These are phyloP conservation scores for Scaptomyza montana DNA, from an alignment of 1,140 invertebrate species.

Conservation along the genomic window DNA sequence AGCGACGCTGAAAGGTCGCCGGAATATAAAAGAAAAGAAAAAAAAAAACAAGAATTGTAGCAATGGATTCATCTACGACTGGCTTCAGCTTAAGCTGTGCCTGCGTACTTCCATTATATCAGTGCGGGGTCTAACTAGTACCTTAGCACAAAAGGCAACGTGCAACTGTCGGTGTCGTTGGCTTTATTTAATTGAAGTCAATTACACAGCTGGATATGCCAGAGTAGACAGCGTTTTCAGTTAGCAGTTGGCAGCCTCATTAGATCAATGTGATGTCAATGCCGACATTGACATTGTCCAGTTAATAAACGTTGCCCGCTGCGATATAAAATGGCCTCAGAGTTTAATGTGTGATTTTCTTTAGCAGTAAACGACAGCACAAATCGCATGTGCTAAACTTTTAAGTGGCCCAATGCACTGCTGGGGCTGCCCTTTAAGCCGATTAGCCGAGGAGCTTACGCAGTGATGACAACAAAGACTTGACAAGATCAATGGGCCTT, in stretches of 20 bases:
- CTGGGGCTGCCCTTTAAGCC: slow-evolving; percentile 51
- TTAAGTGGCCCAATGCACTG: slow-evolving; percentile 46
- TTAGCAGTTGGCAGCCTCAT: slow-evolving; percentile 60
- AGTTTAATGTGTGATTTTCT: slow-evolving; percentile 28
- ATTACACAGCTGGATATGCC: slow-evolving; percentile 72
- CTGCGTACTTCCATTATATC: slow-evolving; percentile 45
- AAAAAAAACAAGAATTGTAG: slow-evolving; percentile 12
- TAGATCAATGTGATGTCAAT: slow-evolving; percentile 61
- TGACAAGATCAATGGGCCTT: slow-evolving; percentile 72
- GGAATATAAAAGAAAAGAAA: slow-evolving; percentile 12
- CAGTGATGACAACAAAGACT: slow-evolving; percentile 63
- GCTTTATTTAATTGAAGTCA: slow-evolving; percentile 79
- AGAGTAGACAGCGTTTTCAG: slow-evolving; percentile 21
- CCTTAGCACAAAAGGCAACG: slow-evolving; percentile 63
- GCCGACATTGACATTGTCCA: slow-evolving; percentile 33
- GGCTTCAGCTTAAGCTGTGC: slow-evolving; percentile 47
- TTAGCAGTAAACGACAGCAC: neutral
- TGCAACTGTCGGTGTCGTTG: slow-evolving; percentile 71
- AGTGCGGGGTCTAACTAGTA: slow-evolving; percentile 13
- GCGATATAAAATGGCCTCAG: slow-evolving; percentile 30
- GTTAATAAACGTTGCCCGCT: slow-evolving; percentile 47
- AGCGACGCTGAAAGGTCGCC: slow-evolving; percentile 57
- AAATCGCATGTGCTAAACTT: slow-evolving; percentile 61
- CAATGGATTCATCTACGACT: slow-evolving; percentile 37
- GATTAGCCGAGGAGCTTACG: slow-evolving; percentile 53